Percentiles rank a stretch among this genome's conserved stretches.
These are phyloP conservation scores for Plebejus anna DNA, from an alignment of 2,888 invertebrate species.

Conservation along the genomic window DNA sequence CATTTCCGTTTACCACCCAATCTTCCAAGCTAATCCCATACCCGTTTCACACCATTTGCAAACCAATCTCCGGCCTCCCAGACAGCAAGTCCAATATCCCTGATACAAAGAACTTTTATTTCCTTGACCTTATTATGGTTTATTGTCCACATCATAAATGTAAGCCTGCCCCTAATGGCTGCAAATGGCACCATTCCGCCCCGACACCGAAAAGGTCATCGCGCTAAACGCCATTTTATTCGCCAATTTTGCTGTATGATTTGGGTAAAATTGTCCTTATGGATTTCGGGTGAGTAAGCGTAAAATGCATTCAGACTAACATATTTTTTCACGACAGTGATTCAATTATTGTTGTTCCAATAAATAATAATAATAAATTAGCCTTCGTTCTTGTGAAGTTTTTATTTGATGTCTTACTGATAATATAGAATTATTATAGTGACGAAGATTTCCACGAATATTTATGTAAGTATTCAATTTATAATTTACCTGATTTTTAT, in stretches of 20 bases:
- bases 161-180: conserved; percentile 6
- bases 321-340: not conserved
- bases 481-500: not conserved
- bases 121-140: conserved; percentile 23
- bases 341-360: not conserved
- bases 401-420: not conserved
- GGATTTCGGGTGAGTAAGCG: not conserved
- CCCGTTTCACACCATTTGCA: not conserved
- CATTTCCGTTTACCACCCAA: no score
- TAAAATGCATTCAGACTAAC: not conserved
- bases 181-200: conserved; percentile 9
- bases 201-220: conserved; percentile 23
- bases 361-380: not conserved
- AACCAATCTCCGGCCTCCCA: not conserved
- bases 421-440: not conserved
- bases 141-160: conserved; percentile 26
- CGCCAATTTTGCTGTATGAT: not conserved
- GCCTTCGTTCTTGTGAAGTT: not conserved
- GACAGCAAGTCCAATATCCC: not conserved
- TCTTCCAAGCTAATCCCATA: no score
- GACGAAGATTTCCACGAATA: not conserved
- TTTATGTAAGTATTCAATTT: not conserved
- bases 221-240: conserved; percentile 6
- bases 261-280: not conserved
- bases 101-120: conserved; percentile 6